Evolutionary conservation across 1,140 invertebrate genomes (phyloP).

Genomic region (Episyrphus balteatus): DNA sequence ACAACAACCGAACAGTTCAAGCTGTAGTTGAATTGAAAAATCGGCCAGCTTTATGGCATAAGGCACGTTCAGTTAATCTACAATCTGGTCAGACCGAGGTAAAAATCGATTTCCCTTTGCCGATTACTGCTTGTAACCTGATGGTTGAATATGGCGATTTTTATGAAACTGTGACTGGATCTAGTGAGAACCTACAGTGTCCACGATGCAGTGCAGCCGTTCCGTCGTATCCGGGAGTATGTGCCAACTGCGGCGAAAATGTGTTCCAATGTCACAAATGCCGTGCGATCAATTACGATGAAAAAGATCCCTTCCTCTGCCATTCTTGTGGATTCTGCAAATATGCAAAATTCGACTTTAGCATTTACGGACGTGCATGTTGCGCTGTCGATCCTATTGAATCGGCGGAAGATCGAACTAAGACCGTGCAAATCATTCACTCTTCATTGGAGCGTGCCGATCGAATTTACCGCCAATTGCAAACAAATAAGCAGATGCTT

Average conservation of each 20-base stretch:
- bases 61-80: constrained; percentile 82
- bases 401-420: constrained; percentile 91
- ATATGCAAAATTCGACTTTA: constrained; percentile 98
- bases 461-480: constrained; percentile 80
- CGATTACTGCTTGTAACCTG: constrained; percentile 95
- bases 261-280: constrained; percentile 98
- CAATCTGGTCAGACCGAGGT: constrained; percentile 85
- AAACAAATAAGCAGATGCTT: constrained; percentile 77
- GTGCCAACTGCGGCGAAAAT: constrained; percentile 96
- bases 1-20: constrained; percentile 91
- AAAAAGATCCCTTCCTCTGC: constrained; percentile 97
- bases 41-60: constrained; percentile 79
- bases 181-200: constrained; percentile 87
- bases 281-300: constrained; percentile 96
- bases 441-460: constrained; percentile 87
- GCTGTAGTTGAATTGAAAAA: constrained; percentile 96
- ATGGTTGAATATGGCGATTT: constrained; percentile 99
- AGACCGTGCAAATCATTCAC: constrained; percentile 86
- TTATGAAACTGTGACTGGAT: constrained; percentile 76
- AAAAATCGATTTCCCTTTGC: constrained; percentile 90
- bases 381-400: constrained; percentile 96
- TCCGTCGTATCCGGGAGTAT: constrained; percentile 93
- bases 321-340: constrained; percentile 98
- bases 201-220: constrained; percentile 92
- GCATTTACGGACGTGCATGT: constrained; percentile 76